Evolutionary conservation across 2,797 vertebrate genomes (phyloP), one percentile per base, ranked within the genome.

Genomic region (Sebastes trivittatus): DNA sequence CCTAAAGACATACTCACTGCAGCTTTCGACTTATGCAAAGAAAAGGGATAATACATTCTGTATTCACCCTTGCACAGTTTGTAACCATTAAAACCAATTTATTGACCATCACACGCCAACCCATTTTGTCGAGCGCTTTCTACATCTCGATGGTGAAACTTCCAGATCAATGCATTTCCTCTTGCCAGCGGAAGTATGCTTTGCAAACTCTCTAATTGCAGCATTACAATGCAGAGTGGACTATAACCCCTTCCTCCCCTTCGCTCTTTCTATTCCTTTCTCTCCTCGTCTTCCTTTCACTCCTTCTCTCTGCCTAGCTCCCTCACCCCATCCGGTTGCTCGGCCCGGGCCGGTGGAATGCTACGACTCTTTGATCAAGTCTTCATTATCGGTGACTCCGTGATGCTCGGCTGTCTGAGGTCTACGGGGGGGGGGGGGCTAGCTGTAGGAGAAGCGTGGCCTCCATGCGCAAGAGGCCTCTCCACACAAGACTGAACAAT

Each of bases 341-440:
- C 80, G 27, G 93, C 68, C 84, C 32, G 75, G 66, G 89, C 84
- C 64, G 3, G n/a, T 87, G 93, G 93, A 94, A 95, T 95, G 92
- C 75, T 4, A 27, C 75, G 5, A 86, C 85, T 87, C 92, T 93
- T 93, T 94, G 92, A 94, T 94, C 89, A 90, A 87, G 89, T 92
- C 92, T 94, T 93, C 93, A 94, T 95, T 95, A 93, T 94, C 86
- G 3, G 84, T 86, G 90, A 92, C 91, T 92, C 73, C 54, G 79
- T 78, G 87, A 88, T 20, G 72, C 82, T 91, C 64, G 77, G 72
- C 83, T 78, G 84, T 88, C 82, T 84, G 79, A 91, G 77, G 56
- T 75, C 75, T 46, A 46, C 3, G 38, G 38, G 18, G 16, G 22
- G 18, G 16, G 22, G 85, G 82, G 25, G 75, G 30, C 80, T 69